Base-by-base conservation (phyloP, 2,888 invertebrate species). In the Eremobia ochroleuca region DNA sequence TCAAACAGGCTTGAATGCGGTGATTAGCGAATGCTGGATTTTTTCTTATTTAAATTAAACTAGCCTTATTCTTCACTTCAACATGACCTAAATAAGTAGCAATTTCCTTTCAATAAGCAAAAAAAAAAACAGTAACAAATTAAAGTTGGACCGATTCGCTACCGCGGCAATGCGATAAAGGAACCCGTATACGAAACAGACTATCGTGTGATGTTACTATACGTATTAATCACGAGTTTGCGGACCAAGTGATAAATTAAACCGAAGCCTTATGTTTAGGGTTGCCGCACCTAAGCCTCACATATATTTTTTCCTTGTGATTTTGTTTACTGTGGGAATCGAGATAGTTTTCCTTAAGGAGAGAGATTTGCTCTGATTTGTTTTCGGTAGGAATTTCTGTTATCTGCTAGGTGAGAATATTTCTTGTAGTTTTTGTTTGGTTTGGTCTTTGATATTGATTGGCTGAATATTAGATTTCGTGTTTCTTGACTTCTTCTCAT, bases 161-260 rank as follows among this genome's bases (percentile, higher is more conserved):
- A 86, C 80, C 79, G 76, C 81, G 75, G 55, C 76, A 68, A 71
- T 70, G 81, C 76, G 88, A 88, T 89, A 85, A 90, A 88, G 85
- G 86, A 84, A 79, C 85, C 79, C 86, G 85, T 87, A 87, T 88
- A 86, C 87, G 86, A 88, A 87, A 85, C 85, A 83, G 88, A 90
- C 85, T 90, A 91, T 92, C 91, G 87, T 87, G 90, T 87, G 82
- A 91, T 88, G 90, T 91, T 89, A 88, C 91, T 84, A 86, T 89
- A 87, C 79, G 88, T 89, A 91, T 91, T 93, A 92, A 92, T 92
- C 92, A 90, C 89, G 88, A 89, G 87, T 90, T 90, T 87, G 89
- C 89, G 85, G 83, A 89, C 85, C 87, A 82, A 87, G 91, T 93
- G 92, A 94, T 93, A 93, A 93, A 94, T 93, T 92, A 90, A 90